These are phyloP conservation scores for Sturnira hondurensis DNA, from an alignment of 2,113 vertebrate genomes.

Conservation along the genomic window DNA sequence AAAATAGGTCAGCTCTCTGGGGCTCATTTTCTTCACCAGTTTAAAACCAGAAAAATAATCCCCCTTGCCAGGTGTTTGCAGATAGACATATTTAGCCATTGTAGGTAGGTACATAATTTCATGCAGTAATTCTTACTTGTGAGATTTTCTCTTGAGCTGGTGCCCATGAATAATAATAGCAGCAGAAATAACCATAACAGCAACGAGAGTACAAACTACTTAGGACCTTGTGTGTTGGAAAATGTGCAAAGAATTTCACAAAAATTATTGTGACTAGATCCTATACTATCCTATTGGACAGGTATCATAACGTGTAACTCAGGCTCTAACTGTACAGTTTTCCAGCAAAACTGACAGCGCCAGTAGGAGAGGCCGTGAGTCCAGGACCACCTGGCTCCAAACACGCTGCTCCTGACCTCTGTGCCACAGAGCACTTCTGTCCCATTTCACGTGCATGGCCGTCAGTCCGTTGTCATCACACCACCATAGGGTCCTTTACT, in stretches of 20 bases:
- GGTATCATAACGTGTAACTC: background rate
- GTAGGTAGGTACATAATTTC: background rate
- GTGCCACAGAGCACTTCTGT: background rate
- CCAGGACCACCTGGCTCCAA: background rate
- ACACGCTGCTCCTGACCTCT: background rate
- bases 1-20: background rate
- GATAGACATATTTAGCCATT: background rate
- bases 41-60: background rate
- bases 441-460: background rate
- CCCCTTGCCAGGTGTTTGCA: background rate
- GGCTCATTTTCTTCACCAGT: background rate
- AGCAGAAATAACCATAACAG: background rate
- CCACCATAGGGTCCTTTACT: background rate
- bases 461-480: background rate
- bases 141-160: background rate
- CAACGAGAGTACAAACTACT: background rate
- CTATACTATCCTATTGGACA: background rate
- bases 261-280: background rate
- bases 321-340: background rate
- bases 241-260: background rate
- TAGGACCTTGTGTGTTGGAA: background rate
- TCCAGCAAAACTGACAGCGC: background rate
- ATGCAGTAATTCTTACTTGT: background rate
- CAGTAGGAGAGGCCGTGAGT: background rate
- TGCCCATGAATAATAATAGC: background rate